A percentile compares a stretch with the other conserved stretches of the same genome.
Evolutionary conservation across 2,888 invertebrate species (phyloP).

Genomic region (Actias luna): DNA sequence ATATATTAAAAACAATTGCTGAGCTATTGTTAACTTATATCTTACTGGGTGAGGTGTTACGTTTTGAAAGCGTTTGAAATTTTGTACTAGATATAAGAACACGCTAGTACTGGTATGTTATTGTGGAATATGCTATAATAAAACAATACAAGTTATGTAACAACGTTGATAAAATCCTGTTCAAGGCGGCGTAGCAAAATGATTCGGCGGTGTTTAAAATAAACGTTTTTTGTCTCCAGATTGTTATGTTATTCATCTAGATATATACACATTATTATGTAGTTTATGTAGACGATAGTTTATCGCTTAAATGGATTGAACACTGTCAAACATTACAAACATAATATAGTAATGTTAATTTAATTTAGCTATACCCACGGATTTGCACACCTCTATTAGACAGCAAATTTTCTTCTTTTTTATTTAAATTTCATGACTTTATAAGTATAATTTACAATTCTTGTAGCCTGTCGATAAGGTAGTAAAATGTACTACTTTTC

Average conservation of each 20-base stretch:
- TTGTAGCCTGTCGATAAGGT: too few relatives aligned
- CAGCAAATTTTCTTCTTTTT: too few relatives aligned
- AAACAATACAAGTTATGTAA: conserved; percentile 47
- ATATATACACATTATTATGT: too few relatives aligned
- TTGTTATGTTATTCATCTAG: conserved; percentile 24
- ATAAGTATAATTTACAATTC: too few relatives aligned
- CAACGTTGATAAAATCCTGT: conserved; percentile 19
- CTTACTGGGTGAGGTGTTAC: conserved; percentile 28
- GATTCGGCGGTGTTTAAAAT: conserved; percentile 36
- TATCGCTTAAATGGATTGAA: too few relatives aligned
- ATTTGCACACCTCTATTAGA: too few relatives aligned
- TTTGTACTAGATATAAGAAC: conserved; percentile 48
- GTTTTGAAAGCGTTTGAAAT: conserved; percentile 45
- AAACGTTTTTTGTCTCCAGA: conserved; percentile 37
- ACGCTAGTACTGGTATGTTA: conserved; percentile 35
- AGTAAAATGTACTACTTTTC: too few relatives aligned
- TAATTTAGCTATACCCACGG: too few relatives aligned
- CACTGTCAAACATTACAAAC: too few relatives aligned
- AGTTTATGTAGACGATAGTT: too few relatives aligned
- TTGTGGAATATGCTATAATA: conserved; percentile 73
- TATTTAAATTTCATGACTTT: too few relatives aligned
- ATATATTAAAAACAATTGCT: not conserved
- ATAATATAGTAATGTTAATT: too few relatives aligned
- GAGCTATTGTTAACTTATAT: not conserved
- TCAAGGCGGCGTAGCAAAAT: conserved; percentile 15